phyloP scores from a whole-genome alignment of 2,797 vertebrate species.

The Epinephelus malabaricus region DNA sequence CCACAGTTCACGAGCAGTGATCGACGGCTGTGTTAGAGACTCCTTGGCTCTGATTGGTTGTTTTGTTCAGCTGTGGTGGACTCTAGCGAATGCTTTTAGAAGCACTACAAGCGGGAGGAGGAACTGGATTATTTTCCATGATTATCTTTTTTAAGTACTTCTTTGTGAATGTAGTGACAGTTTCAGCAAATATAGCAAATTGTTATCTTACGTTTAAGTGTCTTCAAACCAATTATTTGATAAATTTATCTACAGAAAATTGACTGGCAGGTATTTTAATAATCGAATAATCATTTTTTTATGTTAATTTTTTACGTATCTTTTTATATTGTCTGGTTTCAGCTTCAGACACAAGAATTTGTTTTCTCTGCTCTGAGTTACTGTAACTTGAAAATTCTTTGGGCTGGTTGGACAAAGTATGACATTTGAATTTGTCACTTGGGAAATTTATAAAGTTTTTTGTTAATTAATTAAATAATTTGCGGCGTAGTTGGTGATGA shows the following conservation, averaged over 20 bases:
- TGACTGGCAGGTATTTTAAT: background rate
- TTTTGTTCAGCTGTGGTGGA: too few species aligned
- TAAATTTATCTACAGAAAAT: background rate
- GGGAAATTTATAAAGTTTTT: background rate
- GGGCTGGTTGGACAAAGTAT: background rate
- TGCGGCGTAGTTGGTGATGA: background rate
- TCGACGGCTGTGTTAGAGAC: too few species aligned
- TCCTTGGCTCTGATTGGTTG: too few species aligned
- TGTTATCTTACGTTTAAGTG: too few species aligned
- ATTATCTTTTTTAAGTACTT: too few species aligned
- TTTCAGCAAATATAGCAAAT: too few species aligned
- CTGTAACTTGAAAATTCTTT: background rate
- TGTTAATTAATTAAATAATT: background rate
- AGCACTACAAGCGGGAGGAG: too few species aligned
- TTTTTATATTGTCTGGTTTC: background rate
- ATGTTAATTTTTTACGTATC: background rate
- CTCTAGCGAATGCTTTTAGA: too few species aligned
- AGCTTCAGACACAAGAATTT: background rate
- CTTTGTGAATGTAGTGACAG: too few species aligned
- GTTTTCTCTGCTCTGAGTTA: background rate
- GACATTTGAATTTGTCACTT: background rate
- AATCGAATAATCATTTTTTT: background rate
- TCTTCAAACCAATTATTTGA: background rate
- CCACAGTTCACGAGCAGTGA: too few species aligned
- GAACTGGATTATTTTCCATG: too few species aligned